These are phyloP conservation scores for Drosophila algonquin DNA, from an alignment of 2,888 invertebrate species.

Conservation along the genomic window DNA sequence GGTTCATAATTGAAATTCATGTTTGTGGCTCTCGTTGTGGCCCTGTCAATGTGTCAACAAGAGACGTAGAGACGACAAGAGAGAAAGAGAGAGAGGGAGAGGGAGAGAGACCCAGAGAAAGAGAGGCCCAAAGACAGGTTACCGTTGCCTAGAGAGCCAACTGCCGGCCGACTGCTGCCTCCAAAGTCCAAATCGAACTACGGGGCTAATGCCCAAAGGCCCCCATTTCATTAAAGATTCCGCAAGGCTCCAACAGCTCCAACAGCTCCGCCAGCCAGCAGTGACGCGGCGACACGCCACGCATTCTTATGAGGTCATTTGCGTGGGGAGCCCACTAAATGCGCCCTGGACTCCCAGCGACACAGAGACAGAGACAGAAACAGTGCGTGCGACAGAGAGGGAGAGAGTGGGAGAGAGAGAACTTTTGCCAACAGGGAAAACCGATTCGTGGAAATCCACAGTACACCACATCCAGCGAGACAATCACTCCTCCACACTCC, in stretches of 20 bases:
- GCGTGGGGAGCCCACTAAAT: slow-evolving; percentile 79
- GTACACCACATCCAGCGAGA: slow-evolving; percentile 37
- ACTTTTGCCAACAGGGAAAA: slow-evolving; percentile 56
- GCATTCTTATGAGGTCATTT: slow-evolving; percentile 80
- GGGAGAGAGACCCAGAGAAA: not conserved
- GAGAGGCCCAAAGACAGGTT: slow-evolving; percentile 48
- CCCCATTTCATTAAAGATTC: slow-evolving; percentile 74
- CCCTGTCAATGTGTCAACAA: slow-evolving; percentile 57
- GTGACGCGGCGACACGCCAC: slow-evolving; percentile 58
- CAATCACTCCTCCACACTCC: not conserved
- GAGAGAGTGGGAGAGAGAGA: slow-evolving; percentile 6
- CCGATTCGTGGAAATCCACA: slow-evolving; percentile 67
- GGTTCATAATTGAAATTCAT: slow-evolving; percentile 81
- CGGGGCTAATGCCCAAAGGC: slow-evolving; percentile 46
- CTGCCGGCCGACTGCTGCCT: slow-evolving; percentile 13
- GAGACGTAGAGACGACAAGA: not conserved
- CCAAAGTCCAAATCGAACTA: slow-evolving; percentile 44
- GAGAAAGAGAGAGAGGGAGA: no score
- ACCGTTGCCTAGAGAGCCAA: slow-evolving; percentile 52
- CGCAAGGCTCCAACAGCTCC: slow-evolving; percentile 52
- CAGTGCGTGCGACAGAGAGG: not conserved
- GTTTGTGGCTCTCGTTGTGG: slow-evolving; percentile 55
- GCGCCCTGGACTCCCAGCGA: slow-evolving; percentile 49
- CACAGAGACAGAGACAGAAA: no score
- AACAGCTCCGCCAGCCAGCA: not conserved